Conservation (phyloP, 2,113 vertebrate genomes). For the Trinectes maculatus region DNA sequence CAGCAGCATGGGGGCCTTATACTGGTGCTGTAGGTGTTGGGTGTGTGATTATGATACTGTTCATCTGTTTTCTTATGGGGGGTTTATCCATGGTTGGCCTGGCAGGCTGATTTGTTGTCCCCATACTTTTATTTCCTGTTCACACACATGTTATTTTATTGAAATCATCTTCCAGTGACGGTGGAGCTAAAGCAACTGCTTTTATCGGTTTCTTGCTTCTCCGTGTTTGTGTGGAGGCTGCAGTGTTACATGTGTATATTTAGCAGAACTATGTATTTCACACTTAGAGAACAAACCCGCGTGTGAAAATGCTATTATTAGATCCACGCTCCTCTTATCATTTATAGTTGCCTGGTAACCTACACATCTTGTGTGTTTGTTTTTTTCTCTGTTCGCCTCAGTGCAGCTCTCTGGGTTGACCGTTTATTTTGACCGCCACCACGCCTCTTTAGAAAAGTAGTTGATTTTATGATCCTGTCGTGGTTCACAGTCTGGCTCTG, state of each 20-base stretch:
- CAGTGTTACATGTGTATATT: neutral
- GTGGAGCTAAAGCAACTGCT: neutral
- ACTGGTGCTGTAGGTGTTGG: conserved; percentile 9
- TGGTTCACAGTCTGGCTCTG: neutral
- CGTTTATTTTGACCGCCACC: neutral
- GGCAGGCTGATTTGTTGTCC: conserved; percentile 11
- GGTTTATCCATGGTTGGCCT: conserved; percentile 26
- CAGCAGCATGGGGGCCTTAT: neutral
- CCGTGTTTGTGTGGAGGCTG: neutral
- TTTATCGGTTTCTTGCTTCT: neutral
- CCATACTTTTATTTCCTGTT: conserved; percentile 8
- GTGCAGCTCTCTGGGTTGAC: neutral
- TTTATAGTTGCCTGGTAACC: conserved; percentile 68
- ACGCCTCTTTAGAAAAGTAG: neutral
- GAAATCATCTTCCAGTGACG: conserved; percentile 2
- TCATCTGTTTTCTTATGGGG: conserved; percentile 7
- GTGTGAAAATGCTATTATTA: conserved; percentile 42
- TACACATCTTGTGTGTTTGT: neutral
- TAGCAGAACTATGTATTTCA: conserved; percentile 14
- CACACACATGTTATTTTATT: neutral
- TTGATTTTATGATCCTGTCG: too few species aligned
- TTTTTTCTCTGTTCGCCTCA: too few species aligned
- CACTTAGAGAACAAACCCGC: conserved; percentile 5
- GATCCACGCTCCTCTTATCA: conserved; percentile 7
- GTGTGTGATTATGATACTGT: conserved; percentile 18